These are phyloP conservation scores for Numenius arquata DNA, from an alignment of 2,113 vertebrate species.

Conservation along the genomic window DNA sequence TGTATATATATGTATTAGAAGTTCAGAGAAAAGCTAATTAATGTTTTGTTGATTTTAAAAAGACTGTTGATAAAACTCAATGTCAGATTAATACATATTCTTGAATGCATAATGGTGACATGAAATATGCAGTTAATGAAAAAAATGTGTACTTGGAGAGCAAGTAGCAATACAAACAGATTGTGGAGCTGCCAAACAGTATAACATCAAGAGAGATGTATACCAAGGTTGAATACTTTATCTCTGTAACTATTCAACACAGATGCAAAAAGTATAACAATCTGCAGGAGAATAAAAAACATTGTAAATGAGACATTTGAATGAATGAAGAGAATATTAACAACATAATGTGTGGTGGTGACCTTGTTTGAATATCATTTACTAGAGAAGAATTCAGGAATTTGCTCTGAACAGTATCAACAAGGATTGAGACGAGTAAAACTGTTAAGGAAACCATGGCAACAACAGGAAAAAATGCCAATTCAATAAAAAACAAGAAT, in stretches of 20 bases:
- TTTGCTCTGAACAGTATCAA: neutral
- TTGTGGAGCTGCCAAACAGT: neutral
- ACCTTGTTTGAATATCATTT: neutral
- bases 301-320: neutral
- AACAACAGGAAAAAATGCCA: neutral
- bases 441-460: neutral
- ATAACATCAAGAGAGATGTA: neutral
- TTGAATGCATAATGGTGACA: neutral
- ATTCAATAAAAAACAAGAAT: neutral
- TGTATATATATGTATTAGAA: neutral
- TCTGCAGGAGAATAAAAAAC: neutral
- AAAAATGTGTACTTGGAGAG: neutral
- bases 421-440: neutral
- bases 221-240: neutral
- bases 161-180: slow-evolving; percentile 3
- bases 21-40: neutral
- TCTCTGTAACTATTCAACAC: neutral
- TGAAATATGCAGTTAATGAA: neutral
- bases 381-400: neutral
- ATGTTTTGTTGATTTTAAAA: neutral
- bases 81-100: neutral
- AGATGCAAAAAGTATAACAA: neutral
- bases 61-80: neutral
- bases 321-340: neutral
- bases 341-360: neutral